Evolutionary conservation across 2,113 vertebrate species (phyloP).

Genomic region (Hemiprocne comata): DNA sequence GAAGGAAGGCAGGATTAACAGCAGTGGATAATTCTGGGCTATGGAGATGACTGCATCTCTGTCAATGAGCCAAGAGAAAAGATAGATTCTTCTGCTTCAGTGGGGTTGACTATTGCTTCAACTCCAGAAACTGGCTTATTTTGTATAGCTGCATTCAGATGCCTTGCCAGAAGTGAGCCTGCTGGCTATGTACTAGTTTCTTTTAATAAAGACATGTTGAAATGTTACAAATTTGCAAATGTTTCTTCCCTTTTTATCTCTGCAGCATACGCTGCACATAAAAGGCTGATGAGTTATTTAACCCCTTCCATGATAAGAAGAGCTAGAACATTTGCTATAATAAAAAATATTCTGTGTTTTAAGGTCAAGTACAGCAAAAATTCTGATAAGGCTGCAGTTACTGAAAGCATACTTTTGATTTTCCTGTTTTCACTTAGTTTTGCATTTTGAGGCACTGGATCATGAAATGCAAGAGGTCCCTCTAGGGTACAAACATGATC

Average conservation of each 20-base stretch:
- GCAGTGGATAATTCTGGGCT: conserved; percentile 23
- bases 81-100: conserved; percentile 31
- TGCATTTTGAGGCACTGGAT: not conserved
- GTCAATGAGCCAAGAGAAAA: conserved; percentile 55
- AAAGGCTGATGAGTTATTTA: not conserved
- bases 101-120: not conserved
- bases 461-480: not conserved
- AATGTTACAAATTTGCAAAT: conserved; percentile 6
- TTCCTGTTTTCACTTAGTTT: not conserved
- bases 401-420: not conserved
- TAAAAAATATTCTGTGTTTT: not conserved
- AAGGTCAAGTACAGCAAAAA: not conserved
- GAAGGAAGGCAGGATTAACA: conserved; percentile 37
- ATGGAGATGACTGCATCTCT: conserved; percentile 19
- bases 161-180: conserved; percentile 25
- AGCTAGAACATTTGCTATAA: not conserved
- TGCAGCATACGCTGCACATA: not conserved
- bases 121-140: conserved; percentile 24
- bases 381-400: not conserved
- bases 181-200: not conserved
- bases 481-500: not conserved
- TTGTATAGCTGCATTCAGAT: conserved; percentile 29
- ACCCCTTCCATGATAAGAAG: not conserved
- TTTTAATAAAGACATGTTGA: not conserved
- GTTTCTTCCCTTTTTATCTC: not conserved